These are phyloP conservation scores for Dryobotodes eremita DNA, from an alignment of 2,888 invertebrate genomes.

Conservation along the genomic window DNA sequence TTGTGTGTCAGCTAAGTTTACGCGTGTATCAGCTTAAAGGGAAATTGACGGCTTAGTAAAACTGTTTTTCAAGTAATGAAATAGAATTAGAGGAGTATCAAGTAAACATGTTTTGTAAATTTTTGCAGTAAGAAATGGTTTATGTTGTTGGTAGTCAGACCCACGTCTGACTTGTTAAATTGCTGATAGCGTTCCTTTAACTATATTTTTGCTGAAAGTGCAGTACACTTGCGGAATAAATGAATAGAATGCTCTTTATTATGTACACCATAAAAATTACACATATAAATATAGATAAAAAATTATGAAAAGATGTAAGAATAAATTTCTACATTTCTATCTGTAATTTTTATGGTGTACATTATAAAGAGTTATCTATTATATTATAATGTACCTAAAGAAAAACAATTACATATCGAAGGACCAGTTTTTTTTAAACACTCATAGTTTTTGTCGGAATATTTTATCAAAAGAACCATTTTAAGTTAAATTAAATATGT, in stretches of 20 bases:
- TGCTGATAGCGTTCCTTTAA: not conserved
- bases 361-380: no score
- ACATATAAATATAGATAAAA: no score
- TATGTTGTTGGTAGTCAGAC: not conserved
- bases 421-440: not conserved
- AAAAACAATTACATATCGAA: not conserved
- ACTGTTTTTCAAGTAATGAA: conserved; percentile 1
- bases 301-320: no score
- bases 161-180: not conserved
- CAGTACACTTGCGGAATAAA: not conserved
- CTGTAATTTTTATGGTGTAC: no score
- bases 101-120: conserved; percentile 3
- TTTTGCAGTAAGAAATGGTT: not conserved
- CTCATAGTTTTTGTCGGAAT: not conserved
- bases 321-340: no score
- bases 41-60: conserved; percentile 15
- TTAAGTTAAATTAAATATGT: conserved; percentile 4
- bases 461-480: not conserved
- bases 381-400: no score
- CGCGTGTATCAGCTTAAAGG: conserved; percentile 22
- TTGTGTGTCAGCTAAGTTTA: conserved; percentile 15
- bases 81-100: not conserved
- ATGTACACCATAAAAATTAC: no score
- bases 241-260: no score
- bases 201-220: not conserved